phyloP scores from a whole-genome alignment of 2,888 invertebrate species.

The Brachyopa scutellaris region DNA sequence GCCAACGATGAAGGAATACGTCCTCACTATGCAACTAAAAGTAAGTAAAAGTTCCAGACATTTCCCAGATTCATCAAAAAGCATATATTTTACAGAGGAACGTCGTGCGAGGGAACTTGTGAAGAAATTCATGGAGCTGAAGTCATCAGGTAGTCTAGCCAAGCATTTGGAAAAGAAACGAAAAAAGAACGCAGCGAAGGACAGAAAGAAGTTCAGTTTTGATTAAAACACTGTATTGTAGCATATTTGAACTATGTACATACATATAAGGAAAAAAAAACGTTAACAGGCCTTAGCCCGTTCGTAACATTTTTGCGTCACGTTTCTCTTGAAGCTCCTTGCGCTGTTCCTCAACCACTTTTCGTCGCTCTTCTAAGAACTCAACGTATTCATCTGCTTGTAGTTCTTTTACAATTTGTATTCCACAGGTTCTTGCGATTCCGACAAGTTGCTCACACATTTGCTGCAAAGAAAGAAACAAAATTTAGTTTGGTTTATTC shows the following conservation, averaged over 20 bases:
- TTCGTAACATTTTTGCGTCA: slow-evolving; percentile 95
- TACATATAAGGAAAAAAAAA: slow-evolving; percentile 46
- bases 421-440: slow-evolving; percentile 90
- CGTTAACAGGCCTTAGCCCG: slow-evolving; percentile 82
- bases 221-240: slow-evolving; percentile 74
- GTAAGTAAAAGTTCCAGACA: slow-evolving; percentile 81
- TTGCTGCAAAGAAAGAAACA: slow-evolving; percentile 82
- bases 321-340: slow-evolving; percentile 90
- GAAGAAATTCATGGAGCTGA: slow-evolving; percentile 90
- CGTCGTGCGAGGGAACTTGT: slow-evolving; percentile 88
- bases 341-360: slow-evolving; percentile 88
- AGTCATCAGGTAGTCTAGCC: slow-evolving; percentile 89
- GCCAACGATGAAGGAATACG: slow-evolving; percentile 87
- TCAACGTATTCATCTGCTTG: slow-evolving; percentile 90
- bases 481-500: background rate
- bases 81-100: slow-evolving; percentile 92
- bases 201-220: slow-evolving; percentile 80
- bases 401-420: slow-evolving; percentile 90
- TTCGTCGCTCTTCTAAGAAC: slow-evolving; percentile 90
- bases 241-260: slow-evolving; percentile 26
- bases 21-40: slow-evolving; percentile 88
- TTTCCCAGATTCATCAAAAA: no score
- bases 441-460: slow-evolving; percentile 91
- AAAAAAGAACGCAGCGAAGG: slow-evolving; percentile 86
- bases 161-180: slow-evolving; percentile 91